Conservation (phyloP, 2,797 vertebrate species). For the Semaprochilodus insignis region DNA sequence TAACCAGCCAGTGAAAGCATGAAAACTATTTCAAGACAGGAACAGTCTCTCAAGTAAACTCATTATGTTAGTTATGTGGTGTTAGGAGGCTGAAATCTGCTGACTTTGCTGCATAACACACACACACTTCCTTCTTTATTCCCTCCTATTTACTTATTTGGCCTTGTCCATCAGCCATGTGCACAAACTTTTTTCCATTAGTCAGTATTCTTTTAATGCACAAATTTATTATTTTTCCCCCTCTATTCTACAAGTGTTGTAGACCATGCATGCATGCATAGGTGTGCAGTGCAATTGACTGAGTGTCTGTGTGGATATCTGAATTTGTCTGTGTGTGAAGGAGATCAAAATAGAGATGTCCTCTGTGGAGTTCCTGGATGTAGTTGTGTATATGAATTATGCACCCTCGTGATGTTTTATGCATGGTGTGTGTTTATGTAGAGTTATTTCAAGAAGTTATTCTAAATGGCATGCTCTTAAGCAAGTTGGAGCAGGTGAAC, state of each 20-base stretch:
- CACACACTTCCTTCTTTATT: neutral
- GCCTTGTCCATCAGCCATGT: neutral
- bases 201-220: neutral
- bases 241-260: neutral
- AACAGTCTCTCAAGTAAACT: too few relatives aligned
- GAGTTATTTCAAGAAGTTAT: conserved; percentile 68
- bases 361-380: conserved; percentile 54
- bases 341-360: conserved; percentile 28
- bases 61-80: too few relatives aligned
- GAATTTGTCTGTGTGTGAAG: conserved; percentile 5
- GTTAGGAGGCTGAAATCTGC: neutral
- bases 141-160: neutral
- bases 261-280: neutral
- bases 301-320: neutral
- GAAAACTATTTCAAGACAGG: too few relatives aligned
- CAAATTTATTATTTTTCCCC: neutral
- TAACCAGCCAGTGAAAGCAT: too few relatives aligned
- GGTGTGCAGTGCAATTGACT: neutral
- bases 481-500: conserved; percentile 9
- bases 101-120: neutral
- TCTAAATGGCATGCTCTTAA: conserved; percentile 37
- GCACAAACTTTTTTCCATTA: neutral
- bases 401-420: conserved; percentile 73
- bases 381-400: conserved; percentile 78
- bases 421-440: conserved; percentile 71